phyloP scores from a whole-genome alignment of 2,888 invertebrate genomes.

The Synergus umbraculus region DNA sequence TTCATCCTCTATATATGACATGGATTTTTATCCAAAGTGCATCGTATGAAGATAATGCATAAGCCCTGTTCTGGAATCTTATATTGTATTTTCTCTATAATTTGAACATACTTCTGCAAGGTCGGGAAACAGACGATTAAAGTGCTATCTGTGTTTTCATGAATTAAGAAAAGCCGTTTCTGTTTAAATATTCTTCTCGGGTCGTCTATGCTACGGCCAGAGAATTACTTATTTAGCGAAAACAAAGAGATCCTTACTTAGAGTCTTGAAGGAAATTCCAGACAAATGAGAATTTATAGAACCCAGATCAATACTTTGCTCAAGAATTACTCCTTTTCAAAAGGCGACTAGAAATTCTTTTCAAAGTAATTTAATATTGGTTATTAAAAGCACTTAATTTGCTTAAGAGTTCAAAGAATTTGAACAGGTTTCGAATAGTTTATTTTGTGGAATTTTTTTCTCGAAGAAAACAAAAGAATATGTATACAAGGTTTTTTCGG shows the following conservation, averaged over 20 bases:
- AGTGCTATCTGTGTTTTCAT: conserved; percentile 17
- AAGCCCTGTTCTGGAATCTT: conserved; percentile 25
- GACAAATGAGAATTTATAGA: background rate
- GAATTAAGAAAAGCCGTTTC: conserved; percentile 23
- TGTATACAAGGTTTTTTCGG: background rate
- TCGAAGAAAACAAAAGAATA: conserved; percentile 42
- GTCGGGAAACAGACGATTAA: conserved; percentile 15
- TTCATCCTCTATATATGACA: background rate
- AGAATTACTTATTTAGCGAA: conserved; percentile 11
- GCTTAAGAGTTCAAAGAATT: too few relatives aligned
- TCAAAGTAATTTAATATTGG: background rate
- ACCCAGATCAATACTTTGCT: background rate
- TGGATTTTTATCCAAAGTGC: conserved; percentile 4
- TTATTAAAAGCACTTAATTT: background rate
- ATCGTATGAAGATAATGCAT: conserved; percentile 24
- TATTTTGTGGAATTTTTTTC: background rate
- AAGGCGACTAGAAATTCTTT: background rate
- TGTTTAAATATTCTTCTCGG: background rate
- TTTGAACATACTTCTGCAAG: conserved; percentile 13
- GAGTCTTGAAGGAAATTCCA: background rate
- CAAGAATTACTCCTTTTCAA: background rate
- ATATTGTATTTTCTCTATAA: background rate
- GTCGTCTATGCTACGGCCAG: background rate
- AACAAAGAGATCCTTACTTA: background rate
- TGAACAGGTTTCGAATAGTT: background rate